Evolutionary conservation across 1,140 invertebrate species (phyloP).

Genomic region (Heliconius nattereri): DNA sequence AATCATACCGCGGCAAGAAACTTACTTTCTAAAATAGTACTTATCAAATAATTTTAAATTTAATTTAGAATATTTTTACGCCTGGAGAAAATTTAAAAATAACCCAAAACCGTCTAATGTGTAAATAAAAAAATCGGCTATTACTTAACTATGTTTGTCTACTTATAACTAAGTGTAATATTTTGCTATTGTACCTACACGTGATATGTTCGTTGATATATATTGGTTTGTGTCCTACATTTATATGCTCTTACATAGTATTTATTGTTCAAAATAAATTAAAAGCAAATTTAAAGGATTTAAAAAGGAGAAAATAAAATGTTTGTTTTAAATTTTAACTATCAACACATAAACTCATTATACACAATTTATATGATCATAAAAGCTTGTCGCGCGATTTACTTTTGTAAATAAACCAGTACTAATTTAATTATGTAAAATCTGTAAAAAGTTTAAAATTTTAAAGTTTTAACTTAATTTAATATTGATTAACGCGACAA

Average conservation of each 20-base stretch:
- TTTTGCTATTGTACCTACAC: not conserved
- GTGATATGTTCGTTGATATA: not conserved
- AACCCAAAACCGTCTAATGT: not conserved
- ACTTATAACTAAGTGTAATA: no score
- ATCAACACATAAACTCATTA: no score
- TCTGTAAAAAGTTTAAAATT: no score
- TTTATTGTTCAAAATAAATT: not conserved
- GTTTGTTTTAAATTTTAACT: no score
- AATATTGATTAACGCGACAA: no score
- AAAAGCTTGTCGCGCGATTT: no score
- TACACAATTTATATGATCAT: no score
- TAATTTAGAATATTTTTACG: constrained; percentile 1
- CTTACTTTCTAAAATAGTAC: not conserved
- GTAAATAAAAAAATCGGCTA: not conserved
- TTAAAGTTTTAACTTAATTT: no score
- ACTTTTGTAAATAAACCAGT: no score
- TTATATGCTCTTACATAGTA: not conserved
- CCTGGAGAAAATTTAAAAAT: not conserved
- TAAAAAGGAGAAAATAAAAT: no score
- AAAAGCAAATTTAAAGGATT: no score
- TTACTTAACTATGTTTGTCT: not conserved
- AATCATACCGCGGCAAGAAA: not conserved
- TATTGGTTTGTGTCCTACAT: not conserved
- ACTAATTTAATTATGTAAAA: no score
- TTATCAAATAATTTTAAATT: not conserved